Evolutionary conservation across 2,888 invertebrate genomes (phyloP), one percentile per base, ranked within the genome.

Genomic region (Sceliomorpha sp.): DNA sequence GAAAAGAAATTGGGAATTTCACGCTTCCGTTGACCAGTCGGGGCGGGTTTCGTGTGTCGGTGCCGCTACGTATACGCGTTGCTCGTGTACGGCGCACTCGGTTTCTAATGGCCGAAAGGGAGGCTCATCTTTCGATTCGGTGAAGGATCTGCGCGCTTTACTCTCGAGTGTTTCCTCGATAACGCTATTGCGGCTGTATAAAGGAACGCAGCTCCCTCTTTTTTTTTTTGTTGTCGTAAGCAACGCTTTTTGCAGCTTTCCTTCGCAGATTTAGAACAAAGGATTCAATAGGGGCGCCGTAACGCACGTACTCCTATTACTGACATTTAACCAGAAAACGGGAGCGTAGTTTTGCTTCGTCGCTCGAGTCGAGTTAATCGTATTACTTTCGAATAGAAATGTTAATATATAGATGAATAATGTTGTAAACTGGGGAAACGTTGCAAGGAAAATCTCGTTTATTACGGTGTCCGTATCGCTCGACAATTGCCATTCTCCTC

Each of bases 1-100:
- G 78, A 80, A 82, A 83, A 84, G 85, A 81, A 85, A 85, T 84
- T 85, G 83, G 79, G 81, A 85, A 85, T 85, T 85, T 85, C 84
- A 85, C 85, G 85, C 84, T 85, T 80, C 82, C 81, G 79, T 83
- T 85, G 81, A 78, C 80, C 79, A 80, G 79, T 82, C 74, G 60
- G 13, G 29, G 29, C 31, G 51, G 42, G 60, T 29, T 42, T 27
- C 32, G 14, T 63, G 44, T 44, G 29, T 53, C 9, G 17, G 32
- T 55, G 13, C 13, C 15, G 9, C 14, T 24, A 24, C 27, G 36
- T 64, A 17, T 44, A 45, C 24, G 53, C 39, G 50, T 40, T 15
- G 10, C 34, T 14, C 17, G 27, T 37, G 62, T 69, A 62, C 62
- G 53, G 10, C 45, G 59, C 60, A 59, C 63, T 50, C 32, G 31